These are phyloP conservation scores for Procavia capensis DNA, from an alignment of 2,113 vertebrate genomes.

Conservation along the genomic window DNA sequence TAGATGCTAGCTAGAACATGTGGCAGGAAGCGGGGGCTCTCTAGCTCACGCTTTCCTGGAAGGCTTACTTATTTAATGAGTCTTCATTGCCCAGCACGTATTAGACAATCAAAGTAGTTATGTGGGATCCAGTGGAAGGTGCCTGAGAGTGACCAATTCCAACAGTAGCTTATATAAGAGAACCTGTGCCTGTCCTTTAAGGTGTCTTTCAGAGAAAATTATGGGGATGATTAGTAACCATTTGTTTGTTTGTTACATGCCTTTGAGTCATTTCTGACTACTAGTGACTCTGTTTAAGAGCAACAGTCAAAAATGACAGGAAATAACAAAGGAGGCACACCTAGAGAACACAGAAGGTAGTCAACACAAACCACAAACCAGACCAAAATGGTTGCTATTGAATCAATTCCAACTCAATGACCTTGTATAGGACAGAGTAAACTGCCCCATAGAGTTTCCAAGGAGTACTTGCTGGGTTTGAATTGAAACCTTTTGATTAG, in stretches of 20 bases:
- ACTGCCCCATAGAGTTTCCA: too few species aligned
- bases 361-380: background rate
- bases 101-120: background rate
- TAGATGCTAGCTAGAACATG: background rate
- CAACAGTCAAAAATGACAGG: background rate
- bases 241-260: background rate
- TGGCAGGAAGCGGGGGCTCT: background rate
- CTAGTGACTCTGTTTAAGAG: background rate
- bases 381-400: too few species aligned
- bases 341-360: background rate
- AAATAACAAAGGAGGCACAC: background rate
- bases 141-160: background rate
- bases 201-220: background rate
- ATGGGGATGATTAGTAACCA: background rate
- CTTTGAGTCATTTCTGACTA: too few species aligned
- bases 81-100: background rate
- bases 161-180: background rate
- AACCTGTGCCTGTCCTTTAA: background rate
- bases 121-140: accelerated
- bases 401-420: too few species aligned
- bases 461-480: too few species aligned
- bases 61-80: background rate
- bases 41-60: background rate
- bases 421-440: too few species aligned
- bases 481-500: too few species aligned